These are phyloP conservation scores for Manduca sexta DNA, from an alignment of 1,140 invertebrate genomes.

Conservation along the genomic window DNA sequence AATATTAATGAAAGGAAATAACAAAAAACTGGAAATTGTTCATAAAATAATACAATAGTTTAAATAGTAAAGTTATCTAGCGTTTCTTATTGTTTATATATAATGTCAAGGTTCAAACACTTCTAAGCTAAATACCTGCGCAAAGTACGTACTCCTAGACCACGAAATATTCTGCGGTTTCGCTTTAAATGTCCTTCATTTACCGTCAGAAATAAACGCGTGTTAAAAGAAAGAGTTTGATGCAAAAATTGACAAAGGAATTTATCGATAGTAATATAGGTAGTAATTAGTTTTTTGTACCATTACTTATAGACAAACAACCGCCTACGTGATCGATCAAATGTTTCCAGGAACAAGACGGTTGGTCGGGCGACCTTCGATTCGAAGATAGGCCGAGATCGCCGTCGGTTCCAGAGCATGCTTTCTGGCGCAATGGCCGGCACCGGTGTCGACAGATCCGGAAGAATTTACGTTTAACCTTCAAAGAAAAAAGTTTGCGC, in stretches of 20 bases:
- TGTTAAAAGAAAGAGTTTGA: too few species aligned
- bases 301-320: too few species aligned
- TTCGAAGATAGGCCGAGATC: conserved; percentile 4
- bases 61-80: background rate
- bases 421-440: conserved; percentile 27
- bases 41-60: too few species aligned
- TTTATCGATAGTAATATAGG: too few species aligned
- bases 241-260: too few species aligned
- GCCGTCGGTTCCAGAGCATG: conserved; percentile 23
- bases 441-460: conserved; percentile 26
- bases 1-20: too few species aligned
- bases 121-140: background rate
- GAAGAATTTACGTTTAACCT: conserved; percentile 26
- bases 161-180: conserved; percentile 4
- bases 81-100: background rate
- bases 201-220: background rate
- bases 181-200: background rate
- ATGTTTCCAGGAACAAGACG: background rate
- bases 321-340: too few species aligned
- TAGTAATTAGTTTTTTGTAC: background rate
- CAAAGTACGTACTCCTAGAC: too few species aligned
- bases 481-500: conserved; percentile 25
- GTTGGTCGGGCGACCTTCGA: conserved; percentile 11
- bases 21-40: too few species aligned
- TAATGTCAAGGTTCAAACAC: conserved; percentile 3